These are phyloP conservation scores for Megaceryle torquata DNA, from an alignment of 2,113 vertebrate genomes.

Conservation along the genomic window DNA sequence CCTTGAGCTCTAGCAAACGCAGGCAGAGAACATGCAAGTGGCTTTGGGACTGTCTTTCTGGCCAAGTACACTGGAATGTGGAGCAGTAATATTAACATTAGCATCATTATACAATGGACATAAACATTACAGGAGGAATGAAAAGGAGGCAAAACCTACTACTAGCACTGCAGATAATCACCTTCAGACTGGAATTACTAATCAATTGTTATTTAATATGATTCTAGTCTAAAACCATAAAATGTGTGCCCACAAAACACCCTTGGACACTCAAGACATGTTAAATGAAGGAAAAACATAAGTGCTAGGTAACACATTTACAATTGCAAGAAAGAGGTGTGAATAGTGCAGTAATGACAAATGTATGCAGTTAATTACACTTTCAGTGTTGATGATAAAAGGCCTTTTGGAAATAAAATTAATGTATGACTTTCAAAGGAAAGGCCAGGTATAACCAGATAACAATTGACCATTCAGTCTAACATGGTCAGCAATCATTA, in stretches of 20 bases:
- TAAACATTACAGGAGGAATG: neutral
- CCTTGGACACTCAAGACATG: neutral
- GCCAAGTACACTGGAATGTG: neutral
- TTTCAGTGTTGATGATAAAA: slow-evolving; percentile 19
- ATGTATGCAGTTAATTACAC: neutral
- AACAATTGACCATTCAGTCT: neutral
- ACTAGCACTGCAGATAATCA: neutral
- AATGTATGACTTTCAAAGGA: neutral
- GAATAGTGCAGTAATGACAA: slow-evolving; percentile 14
- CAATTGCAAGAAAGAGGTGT: slow-evolving; percentile 6
- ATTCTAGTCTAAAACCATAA: neutral
- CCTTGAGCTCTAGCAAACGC: neutral
- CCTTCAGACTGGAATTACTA: neutral
- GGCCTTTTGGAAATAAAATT: slow-evolving; percentile 2
- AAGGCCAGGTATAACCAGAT: neutral
- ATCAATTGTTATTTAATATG: neutral
- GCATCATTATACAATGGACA: neutral
- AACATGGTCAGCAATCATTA: neutral
- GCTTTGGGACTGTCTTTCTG: neutral
- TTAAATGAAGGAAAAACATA: neutral
- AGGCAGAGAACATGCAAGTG: neutral
- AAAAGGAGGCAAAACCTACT: neutral
- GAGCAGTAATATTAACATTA: neutral
- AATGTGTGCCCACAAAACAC: neutral
- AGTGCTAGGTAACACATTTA: neutral